A percentile compares a stretch with the other conserved stretches of the same genome.
These are phyloP conservation scores for Mustela lutreola DNA, from an alignment of 2,113 vertebrate genomes.

Conservation along the genomic window DNA sequence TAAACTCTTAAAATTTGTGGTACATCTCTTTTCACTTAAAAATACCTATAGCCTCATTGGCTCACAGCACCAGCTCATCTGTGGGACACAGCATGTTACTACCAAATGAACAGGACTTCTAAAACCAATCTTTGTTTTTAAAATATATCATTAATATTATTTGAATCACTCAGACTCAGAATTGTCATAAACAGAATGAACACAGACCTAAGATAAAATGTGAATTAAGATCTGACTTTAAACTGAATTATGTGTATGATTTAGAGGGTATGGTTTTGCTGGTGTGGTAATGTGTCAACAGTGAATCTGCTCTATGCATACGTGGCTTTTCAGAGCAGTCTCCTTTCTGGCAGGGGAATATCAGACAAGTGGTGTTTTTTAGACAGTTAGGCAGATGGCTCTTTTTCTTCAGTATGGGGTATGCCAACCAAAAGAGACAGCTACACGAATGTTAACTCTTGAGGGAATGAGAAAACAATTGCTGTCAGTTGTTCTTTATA, in stretches of 20 bases:
- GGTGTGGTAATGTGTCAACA: background rate
- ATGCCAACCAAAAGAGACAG: conserved; percentile 83
- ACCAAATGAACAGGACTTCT: background rate
- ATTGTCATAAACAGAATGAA: background rate
- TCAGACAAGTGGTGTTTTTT: conserved; percentile 76
- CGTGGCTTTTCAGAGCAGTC: conserved; percentile 68
- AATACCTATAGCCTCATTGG: background rate
- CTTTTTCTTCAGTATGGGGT: conserved; percentile 80
- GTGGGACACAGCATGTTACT: background rate
- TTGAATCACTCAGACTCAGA: background rate
- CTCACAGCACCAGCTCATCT: background rate
- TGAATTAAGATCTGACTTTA: conserved; percentile 22
- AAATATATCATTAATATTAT: background rate
- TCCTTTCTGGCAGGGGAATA: conserved; percentile 76
- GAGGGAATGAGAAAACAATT: conserved; percentile 70
- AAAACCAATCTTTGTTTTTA: background rate
- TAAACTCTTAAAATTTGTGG: background rate
- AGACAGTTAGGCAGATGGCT: conserved; percentile 87
- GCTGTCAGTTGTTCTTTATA: conserved; percentile 45
- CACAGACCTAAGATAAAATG: conserved; percentile 27
- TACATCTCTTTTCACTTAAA: background rate
- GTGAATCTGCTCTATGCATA: background rate
- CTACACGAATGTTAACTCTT: conserved; percentile 81
- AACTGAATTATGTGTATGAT: background rate
- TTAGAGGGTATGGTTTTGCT: conserved; percentile 39